These are phyloP conservation scores for Alloplasta piceator DNA, from an alignment of 2,888 invertebrate genomes.

Conservation along the genomic window DNA sequence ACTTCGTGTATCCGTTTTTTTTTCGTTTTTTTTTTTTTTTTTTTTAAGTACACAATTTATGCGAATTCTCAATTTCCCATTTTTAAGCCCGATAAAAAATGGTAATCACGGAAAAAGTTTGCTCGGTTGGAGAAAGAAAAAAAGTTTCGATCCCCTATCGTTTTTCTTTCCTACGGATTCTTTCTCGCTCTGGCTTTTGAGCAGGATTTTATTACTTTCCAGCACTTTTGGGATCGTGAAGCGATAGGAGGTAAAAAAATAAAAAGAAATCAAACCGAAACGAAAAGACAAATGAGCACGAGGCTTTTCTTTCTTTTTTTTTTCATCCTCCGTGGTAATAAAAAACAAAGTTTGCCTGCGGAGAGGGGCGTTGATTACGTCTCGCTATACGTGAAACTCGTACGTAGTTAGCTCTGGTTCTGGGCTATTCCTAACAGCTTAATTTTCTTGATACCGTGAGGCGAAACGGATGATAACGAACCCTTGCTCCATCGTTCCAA, in stretches of 20 bases:
- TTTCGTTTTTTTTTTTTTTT: too few species aligned
- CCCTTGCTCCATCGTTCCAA: not conserved
- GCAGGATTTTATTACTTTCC: too few species aligned
- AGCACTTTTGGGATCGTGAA: too few species aligned
- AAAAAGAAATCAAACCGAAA: slow-evolving; percentile 12
- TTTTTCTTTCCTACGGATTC: too few species aligned
- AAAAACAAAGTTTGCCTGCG: slow-evolving; percentile 54
- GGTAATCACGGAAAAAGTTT: too few species aligned
- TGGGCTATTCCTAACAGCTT: slow-evolving; percentile 44
- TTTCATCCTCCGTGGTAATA: slow-evolving; percentile 18
- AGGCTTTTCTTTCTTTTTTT: slow-evolving; percentile 11
- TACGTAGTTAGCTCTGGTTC: slow-evolving; percentile 23
- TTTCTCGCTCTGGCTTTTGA: too few species aligned
- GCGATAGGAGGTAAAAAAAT: not conserved
- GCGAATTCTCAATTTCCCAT: too few species aligned
- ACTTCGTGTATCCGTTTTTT: too few species aligned
- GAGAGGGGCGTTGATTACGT: slow-evolving; percentile 50
- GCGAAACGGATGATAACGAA: slow-evolving; percentile 57
- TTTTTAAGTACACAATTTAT: too few species aligned
- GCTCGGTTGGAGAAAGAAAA: too few species aligned
- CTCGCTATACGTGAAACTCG: slow-evolving; percentile 31
- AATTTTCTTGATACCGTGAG: slow-evolving; percentile 47
- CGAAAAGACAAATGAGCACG: slow-evolving; percentile 8
- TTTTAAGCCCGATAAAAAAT: too few species aligned
- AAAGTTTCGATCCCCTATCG: too few species aligned